Evolutionary conservation across 2,797 vertebrate genomes (phyloP), one percentile per base, ranked within the genome.

Genomic region (Lacerta agilis): DNA sequence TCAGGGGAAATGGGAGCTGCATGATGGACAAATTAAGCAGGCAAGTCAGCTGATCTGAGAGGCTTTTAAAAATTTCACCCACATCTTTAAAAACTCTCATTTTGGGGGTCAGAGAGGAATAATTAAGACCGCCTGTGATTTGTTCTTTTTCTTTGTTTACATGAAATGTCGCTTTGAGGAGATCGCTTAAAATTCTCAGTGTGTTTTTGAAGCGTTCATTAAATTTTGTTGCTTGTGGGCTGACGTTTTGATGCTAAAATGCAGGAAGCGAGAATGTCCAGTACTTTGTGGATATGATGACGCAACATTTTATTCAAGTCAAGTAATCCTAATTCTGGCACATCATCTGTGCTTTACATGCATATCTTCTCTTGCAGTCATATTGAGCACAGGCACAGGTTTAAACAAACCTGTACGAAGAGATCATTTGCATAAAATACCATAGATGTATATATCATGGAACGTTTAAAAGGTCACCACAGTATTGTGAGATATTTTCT

Each of bases 61-160:
- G 64, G 36, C 76, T 95, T 93, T 94, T 78, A 93, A 91, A 91
- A 41, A 23, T 90, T 89, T 80, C 43, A 79, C 10, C 36, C 86
- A 3, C 82, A 27, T 41, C 84, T 95, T 95, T 75, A 93, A 93
- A 85, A 93, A 93, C 86, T 86, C 83, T 55, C 55, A 85, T 36
- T 90, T 95, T 91, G 83, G 76, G 82, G 91, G 80, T 43, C 75
- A 83, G 13, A 25, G 88, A 41, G 6, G 82, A 89, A 43, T 90
- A 91, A 83, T 38, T 75, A 33, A 79, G 77, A 25, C 83, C 17
- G 9, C 9, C 66, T 73, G 55, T n/a, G 78, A 64, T 73, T 83
- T 72, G 86, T 91, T 90, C 10, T 0, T 29, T 29, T 5, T 88
- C 3, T n/a, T 90, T 29, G 81, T 90, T 69, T 8, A 85, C 69